These are phyloP conservation scores for Mola mola DNA, from an alignment of 2,113 vertebrate species.

Conservation along the genomic window DNA sequence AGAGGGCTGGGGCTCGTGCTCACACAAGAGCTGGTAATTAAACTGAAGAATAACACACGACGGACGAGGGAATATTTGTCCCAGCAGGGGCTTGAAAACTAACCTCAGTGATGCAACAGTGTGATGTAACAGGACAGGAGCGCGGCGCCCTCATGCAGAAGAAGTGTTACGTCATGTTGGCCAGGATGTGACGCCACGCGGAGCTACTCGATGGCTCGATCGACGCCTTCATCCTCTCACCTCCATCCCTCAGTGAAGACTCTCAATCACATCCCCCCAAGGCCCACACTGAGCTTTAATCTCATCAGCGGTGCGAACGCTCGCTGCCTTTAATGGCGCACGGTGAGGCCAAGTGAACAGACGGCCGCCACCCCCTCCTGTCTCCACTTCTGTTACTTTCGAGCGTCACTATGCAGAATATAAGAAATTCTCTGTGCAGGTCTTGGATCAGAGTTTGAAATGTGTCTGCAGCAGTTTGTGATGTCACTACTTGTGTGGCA, in stretches of 20 bases:
- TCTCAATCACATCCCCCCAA: slow-evolving; percentile 39
- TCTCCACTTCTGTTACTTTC: too few relatives aligned
- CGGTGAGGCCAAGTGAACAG: too few relatives aligned
- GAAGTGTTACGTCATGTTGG: too few relatives aligned
- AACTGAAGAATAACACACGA: slow-evolving; percentile 18
- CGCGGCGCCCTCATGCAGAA: neutral
- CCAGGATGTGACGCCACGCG: too few relatives aligned
- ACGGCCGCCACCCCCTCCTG: too few relatives aligned
- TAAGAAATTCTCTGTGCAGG: neutral
- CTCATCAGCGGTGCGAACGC: slow-evolving; percentile 18
- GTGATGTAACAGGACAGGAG: slow-evolving; percentile 33
- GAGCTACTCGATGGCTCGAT: too few relatives aligned
- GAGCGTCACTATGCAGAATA: neutral
- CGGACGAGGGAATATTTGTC: neutral
- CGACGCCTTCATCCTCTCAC: slow-evolving; percentile 34
- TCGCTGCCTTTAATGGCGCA: too few relatives aligned
- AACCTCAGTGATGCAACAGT: slow-evolving; percentile 17
- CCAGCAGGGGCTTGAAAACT: slow-evolving; percentile 7
- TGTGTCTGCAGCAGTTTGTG: too few relatives aligned
- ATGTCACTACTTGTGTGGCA: too few relatives aligned
- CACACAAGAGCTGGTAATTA: slow-evolving; percentile 58
- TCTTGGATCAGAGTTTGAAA: neutral
- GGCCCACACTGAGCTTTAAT: slow-evolving; percentile 32
- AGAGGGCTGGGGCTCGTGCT: neutral
- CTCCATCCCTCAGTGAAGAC: slow-evolving; percentile 26